Base-by-base conservation (phyloP, 2,888 invertebrate genomes). In the Ophonus ardosiacus region DNA sequence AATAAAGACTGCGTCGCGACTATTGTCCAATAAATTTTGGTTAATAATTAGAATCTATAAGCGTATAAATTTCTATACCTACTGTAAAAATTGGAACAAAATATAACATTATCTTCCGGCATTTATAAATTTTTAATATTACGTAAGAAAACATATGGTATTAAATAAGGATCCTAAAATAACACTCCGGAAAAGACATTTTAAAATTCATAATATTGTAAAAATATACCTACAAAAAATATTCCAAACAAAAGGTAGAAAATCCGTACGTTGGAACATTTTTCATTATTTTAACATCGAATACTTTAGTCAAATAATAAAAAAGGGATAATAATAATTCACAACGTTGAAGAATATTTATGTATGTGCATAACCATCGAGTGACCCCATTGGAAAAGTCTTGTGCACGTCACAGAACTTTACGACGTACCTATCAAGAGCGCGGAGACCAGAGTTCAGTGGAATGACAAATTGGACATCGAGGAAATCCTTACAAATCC, bases 391-490 rank as follows among this genome's bases (percentile, higher is more conserved):
- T 43, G 71, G 71, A 43, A 74, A 74, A 74, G 51, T 74, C 71
- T 10, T 18, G 57, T 15, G 57, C 43, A 61, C 57, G 83, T 59
- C 57, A 83, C 51, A 59, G 83, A 68, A 61, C 51, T 74, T 76
- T 83, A 74, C 40, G 68, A 59, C n/a, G 57, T 57, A 83, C 57
- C 81, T 81, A 81, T 81, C 81, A 81, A 68, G 81, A 71, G 43
- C 57, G 65, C 51, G 43, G 51, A 78, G 63, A 65, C 74, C 84
- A 63, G 63, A 78, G 78, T 84, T 84, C 84, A 84, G 78, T 79
- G 71, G 85, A 87, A 88, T 88, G 88, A 88, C 87, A 88, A 88
- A 88, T 88, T 88, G 88, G 87, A 87, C 88, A 86, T 87, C 85
- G 76, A 85, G 86, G 63, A 87, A 88, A 88, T 87, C 88, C 87